Conservation (phyloP, 1,140 invertebrate species). For the Bombus confusus region DNA sequence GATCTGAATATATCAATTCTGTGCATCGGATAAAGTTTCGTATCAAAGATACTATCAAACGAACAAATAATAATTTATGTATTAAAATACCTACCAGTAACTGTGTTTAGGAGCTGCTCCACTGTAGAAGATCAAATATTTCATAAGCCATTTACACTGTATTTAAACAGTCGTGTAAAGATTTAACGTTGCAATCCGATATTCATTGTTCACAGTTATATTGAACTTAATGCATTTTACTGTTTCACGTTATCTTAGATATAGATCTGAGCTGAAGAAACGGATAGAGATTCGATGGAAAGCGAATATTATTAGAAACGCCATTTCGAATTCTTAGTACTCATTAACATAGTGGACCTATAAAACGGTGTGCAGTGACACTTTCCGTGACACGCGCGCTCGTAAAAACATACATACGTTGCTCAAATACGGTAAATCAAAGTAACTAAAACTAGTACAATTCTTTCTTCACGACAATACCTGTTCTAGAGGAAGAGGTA, state of each 20-base stretch:
- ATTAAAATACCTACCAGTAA: no score
- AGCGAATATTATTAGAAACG: neutral
- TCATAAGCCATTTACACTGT: neutral
- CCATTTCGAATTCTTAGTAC: neutral
- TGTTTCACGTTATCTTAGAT: no score
- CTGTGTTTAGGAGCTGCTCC: no score
- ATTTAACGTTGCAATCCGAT: neutral
- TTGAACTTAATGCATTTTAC: no score
- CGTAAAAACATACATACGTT: neutral
- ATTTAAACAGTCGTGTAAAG: neutral
- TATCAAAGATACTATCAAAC: neutral
- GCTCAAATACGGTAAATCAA: neutral
- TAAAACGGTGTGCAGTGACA: neutral
- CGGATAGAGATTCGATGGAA: neutral
- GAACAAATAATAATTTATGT: neutral
- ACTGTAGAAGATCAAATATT: neutral
- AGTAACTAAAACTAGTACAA: neutral
- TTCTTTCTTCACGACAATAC: neutral
- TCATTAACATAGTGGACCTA: neutral
- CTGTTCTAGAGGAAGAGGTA: neutral
- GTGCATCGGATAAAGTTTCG: neutral
- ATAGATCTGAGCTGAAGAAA: no score
- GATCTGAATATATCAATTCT: neutral
- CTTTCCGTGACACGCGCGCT: neutral
- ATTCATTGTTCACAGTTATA: neutral